phyloP scores from a whole-genome alignment of 2,888 invertebrate species.

The Clostera curtula region DNA sequence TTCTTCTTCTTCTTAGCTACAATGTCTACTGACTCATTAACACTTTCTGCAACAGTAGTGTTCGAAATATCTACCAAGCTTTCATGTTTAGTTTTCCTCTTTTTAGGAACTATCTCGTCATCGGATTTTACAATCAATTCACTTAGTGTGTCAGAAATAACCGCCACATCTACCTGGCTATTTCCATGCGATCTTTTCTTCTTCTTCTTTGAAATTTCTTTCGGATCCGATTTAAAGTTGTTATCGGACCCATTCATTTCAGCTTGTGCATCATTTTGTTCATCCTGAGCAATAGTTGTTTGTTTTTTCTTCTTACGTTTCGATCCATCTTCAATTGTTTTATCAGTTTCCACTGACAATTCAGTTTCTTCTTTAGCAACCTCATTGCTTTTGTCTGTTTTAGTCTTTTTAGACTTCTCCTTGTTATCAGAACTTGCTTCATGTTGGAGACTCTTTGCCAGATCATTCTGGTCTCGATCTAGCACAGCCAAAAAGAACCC shows the following conservation, averaged over 20 bases:
- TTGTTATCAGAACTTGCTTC: constrained; percentile 13
- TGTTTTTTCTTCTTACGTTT: constrained; percentile 4
- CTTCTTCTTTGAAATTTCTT: constrained; percentile 18
- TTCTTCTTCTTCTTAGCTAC: constrained; percentile 25
- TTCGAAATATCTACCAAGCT: constrained; percentile 12
- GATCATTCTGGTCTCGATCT: constrained; percentile 74
- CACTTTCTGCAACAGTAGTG: constrained; percentile 9
- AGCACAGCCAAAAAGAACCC: constrained; percentile 97
- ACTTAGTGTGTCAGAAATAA: too few relatives aligned
- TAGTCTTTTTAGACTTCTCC: too few relatives aligned
- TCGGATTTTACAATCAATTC: background rate
- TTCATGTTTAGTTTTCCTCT: constrained; percentile 29
- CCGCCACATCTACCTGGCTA: too few relatives aligned
- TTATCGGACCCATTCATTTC: constrained; percentile 11
- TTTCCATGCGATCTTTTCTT: constrained; percentile 23
- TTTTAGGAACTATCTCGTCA: constrained; percentile 7
- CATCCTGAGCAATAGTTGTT: constrained; percentile 5
- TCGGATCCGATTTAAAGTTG: constrained; percentile 4
- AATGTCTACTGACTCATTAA: constrained; percentile 7
- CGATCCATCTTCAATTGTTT: constrained; percentile 4
- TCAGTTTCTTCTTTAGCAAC: constrained; percentile 2
- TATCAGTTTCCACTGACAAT: background rate
- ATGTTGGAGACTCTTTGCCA: constrained; percentile 28
- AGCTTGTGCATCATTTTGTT: constrained; percentile 13
- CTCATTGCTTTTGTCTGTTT: constrained; percentile 8